phyloP scores from a whole-genome alignment of 2,797 vertebrate genomes.

The Chrysocyon brachyurus region DNA sequence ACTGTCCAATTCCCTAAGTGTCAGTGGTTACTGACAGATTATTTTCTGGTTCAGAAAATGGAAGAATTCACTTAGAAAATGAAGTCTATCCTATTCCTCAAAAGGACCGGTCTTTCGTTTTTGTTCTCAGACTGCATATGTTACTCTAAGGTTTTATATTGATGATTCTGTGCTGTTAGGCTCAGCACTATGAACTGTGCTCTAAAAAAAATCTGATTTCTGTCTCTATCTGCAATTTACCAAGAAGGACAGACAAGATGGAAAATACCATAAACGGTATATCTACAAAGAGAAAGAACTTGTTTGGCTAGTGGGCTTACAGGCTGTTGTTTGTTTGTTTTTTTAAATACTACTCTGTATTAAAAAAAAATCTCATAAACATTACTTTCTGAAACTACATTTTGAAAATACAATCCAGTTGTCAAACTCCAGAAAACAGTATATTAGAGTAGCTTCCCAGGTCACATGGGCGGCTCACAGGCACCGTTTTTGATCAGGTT shows the following conservation, averaged over 20 bases:
- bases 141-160: background rate
- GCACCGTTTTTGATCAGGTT: background rate
- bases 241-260: background rate
- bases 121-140: background rate
- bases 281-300: background rate
- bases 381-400: constrained; percentile 6
- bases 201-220: background rate
- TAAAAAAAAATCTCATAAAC: background rate
- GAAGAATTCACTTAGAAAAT: background rate
- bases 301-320: background rate
- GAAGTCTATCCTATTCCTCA: background rate
- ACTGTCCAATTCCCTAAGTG: background rate
- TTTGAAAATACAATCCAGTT: background rate
- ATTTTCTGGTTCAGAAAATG: background rate
- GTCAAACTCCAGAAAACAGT: background rate
- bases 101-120: background rate
- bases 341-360: constrained; percentile 5
- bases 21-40: background rate
- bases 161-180: background rate
- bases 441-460: background rate
- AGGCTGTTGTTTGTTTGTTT: constrained; percentile 3
- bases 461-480: rapidly evolving
- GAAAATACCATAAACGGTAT: background rate
- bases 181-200: background rate
- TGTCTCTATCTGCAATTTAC: background rate